Percentiles rank a stretch among this genome's conserved stretches.
Evolutionary conservation across 1,140 invertebrate genomes (phyloP).

Genomic region (Lepidotrigona ventralis): DNA sequence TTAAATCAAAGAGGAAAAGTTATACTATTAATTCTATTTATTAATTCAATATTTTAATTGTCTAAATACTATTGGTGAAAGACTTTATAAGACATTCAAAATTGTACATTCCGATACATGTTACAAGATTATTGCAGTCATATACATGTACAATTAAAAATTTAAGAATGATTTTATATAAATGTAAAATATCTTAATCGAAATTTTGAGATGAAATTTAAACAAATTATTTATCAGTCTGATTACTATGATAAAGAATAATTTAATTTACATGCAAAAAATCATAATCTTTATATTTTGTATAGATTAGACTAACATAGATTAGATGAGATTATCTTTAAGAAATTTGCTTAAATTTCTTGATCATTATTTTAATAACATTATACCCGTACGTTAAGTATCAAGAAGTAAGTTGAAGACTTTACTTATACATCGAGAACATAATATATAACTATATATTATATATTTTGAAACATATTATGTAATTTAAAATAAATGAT

Average conservation of each 20-base stretch:
- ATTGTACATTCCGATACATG: constrained; percentile 29
- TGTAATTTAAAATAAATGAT: constrained; percentile 14
- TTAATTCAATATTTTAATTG: constrained; percentile 32
- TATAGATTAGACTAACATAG: background rate
- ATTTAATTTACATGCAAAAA: background rate
- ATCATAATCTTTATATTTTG: background rate
- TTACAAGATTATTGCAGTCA: constrained; percentile 30
- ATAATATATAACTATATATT: background rate
- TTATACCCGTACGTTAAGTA: constrained; percentile 10
- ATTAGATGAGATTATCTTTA: background rate
- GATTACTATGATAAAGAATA: background rate
- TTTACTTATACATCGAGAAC: background rate
- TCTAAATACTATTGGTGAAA: constrained; percentile 40
- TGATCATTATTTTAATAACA: background rate
- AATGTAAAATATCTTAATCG: background rate
- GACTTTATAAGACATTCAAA: constrained; percentile 39
- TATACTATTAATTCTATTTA: constrained; percentile 30
- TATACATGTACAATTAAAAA: constrained; percentile 21
- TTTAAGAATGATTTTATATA: background rate
- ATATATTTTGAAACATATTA: constrained; percentile 18
- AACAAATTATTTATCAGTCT: background rate
- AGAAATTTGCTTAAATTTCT: constrained; percentile 12
- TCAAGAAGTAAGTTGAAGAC: constrained; percentile 10
- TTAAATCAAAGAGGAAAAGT: background rate
- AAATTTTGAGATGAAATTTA: background rate